Base-by-base conservation (phyloP, 1,140 invertebrate species). In the Arion vulgaris region DNA sequence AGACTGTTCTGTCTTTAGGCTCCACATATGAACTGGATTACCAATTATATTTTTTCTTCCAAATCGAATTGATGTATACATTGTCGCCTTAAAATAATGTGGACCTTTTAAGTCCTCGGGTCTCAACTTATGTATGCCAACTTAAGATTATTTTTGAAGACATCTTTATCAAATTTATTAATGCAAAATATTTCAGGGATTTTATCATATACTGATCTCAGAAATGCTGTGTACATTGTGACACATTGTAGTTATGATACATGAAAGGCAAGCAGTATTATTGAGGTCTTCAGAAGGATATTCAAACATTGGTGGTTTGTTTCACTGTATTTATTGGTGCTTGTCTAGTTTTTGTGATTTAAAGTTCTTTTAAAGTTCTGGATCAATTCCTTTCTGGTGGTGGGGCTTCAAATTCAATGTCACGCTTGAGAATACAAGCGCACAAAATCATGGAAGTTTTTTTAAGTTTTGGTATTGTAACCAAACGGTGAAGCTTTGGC, bases 161-260 rank as follows among this genome's bases (percentile, higher is more conserved):
- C 5, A 57, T 57, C 19, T 66, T 66, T 66, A 17, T 66, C 7
- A 66, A n/a, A 15, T 13, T n/a, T 32, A 7, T 32, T 0, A 7
- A 32, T 32, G 2, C 4, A 28, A 34, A 66, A 32, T 32, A 32
- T 13, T 66, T 66, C 62, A 66, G 62, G 62, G 62, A 66, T 15
- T 28, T 7, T 66, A 32, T 32, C n/a, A 66, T n/a, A n/a, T n/a
- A n/a, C n/a, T 66, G 62, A 66, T 66, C 62, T 66, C 62, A 66
- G 53, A 4, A 19, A 57, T 57, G 53, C 53, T 5, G 53, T 57
- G 53, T 1, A 7, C 5, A 15, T 57, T 32, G 32, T 66, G n/a
- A 32, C 28, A 66, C 62, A 66, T 32, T 32, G 28, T 19, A 15
- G 26, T 11, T 32, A 66, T 66, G n/a, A 32, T 9, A 66, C 28